A percentile compares a stretch with the other conserved stretches of the same genome.
phyloP scores from a whole-genome alignment of 92 coral and sea anemone genomes.

The Porites cylindrica region DNA sequence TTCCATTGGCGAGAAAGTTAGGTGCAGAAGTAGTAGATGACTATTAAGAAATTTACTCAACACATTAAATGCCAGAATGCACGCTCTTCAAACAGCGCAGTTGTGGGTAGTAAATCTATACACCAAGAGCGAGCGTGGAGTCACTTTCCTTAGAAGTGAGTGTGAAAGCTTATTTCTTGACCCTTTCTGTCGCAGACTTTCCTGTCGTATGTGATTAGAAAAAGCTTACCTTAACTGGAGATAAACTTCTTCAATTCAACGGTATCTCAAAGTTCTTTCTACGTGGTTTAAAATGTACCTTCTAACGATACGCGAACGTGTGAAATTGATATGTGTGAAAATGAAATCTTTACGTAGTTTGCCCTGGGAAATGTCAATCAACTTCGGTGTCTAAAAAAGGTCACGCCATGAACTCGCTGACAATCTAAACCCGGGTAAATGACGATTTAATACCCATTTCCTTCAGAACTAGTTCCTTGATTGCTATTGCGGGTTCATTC shows the following conservation, averaged over 20 bases:
- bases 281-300: neutral
- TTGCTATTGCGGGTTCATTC: neutral
- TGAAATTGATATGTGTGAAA: conserved; percentile 44
- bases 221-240: conserved; percentile 19
- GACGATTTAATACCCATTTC: conserved; percentile 1
- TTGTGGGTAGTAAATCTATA: neutral
- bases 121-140: neutral
- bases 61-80: neutral
- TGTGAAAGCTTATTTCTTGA: neutral
- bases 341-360: conserved; percentile 29
- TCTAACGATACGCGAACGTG: conserved; percentile 27
- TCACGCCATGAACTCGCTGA: conserved; percentile 24
- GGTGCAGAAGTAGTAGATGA: neutral
- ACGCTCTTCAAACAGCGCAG: neutral
- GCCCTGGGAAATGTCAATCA: conserved; percentile 44
- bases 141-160: neutral
- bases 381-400: conserved; percentile 15
- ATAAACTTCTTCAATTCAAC: conserved; percentile 6
- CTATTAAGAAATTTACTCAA: neutral
- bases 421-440: neutral
- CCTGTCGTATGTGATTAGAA: neutral
- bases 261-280: conserved; percentile 1
- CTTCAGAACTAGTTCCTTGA: conserved; percentile 9
- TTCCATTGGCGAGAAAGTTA: neutral
- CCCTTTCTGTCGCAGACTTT: neutral